Evolutionary conservation across 2,888 invertebrate genomes (phyloP).

Genomic region (Endomychus coccineus): DNA sequence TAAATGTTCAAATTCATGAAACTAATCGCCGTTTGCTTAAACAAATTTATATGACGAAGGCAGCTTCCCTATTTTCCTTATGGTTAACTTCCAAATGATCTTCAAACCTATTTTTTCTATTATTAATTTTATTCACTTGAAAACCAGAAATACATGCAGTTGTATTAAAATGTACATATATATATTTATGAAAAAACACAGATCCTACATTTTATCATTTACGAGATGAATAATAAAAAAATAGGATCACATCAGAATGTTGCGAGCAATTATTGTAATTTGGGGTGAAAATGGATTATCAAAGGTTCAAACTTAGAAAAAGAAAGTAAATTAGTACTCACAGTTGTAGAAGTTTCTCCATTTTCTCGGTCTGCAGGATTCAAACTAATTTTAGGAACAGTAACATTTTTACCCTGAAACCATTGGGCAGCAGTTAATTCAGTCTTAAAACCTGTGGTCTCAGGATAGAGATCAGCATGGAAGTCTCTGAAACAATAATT

Average conservation of each 20-base stretch:
- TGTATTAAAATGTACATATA: too few species aligned
- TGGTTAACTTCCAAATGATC: too few species aligned
- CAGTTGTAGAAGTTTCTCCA: constrained; percentile 55
- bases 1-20: too few species aligned
- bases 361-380: constrained; percentile 67
- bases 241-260: neutral
- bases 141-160: too few species aligned
- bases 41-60: too few species aligned
- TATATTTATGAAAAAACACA: too few species aligned
- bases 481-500: constrained; percentile 68
- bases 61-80: too few species aligned
- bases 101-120: too few species aligned
- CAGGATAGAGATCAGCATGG: constrained; percentile 90
- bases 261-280: neutral
- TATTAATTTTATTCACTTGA: too few species aligned
- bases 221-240: constrained; percentile 7
- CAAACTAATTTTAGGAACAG: constrained; percentile 74
- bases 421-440: constrained; percentile 75
- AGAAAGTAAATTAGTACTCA: constrained; percentile 40
- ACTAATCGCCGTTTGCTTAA: too few species aligned
- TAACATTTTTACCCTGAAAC: constrained; percentile 67
- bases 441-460: constrained; percentile 74
- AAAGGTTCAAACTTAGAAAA: neutral
- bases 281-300: too few species aligned
- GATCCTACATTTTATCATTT: too few species aligned